Conservation (phyloP, 2,113 vertebrate species). For the Cavia aperea region DNA sequence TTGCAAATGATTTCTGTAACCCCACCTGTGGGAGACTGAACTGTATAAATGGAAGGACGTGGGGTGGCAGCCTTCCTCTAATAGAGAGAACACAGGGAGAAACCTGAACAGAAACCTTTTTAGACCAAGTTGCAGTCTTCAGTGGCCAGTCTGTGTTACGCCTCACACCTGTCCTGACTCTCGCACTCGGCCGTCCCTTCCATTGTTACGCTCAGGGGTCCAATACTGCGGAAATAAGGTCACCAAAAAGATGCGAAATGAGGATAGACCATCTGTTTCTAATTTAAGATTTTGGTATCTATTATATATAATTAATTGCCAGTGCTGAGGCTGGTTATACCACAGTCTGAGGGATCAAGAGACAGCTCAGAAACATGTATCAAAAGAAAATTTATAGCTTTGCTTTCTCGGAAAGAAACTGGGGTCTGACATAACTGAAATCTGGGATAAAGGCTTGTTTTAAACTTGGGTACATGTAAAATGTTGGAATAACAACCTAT, state of each 20-base stretch:
- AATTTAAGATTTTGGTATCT: neutral
- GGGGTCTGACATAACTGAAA: conserved; percentile 16
- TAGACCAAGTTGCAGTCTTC: neutral
- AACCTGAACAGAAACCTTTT: neutral
- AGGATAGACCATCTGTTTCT: neutral
- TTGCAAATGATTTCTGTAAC: conserved; percentile 1
- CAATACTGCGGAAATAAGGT: neutral
- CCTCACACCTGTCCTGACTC: neutral
- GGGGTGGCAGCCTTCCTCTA: neutral
- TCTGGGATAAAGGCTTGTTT: conserved; percentile 11
- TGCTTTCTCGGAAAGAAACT: conserved; percentile 4
- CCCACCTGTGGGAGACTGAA: neutral
- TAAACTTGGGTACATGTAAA: neutral
- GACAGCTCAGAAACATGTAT: neutral
- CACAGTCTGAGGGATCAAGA: neutral
- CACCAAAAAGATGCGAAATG: neutral
- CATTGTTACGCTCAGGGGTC: neutral
- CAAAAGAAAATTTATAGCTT: neutral
- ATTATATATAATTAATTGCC: neutral
- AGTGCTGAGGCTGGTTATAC: neutral
- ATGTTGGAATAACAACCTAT: neutral
- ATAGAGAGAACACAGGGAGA: neutral
- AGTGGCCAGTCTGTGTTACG: neutral
- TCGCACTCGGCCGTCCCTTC: neutral
- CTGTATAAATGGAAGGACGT: neutral